Percentiles rank a stretch among this genome's conserved stretches.
phyloP scores from a whole-genome alignment of 2,888 invertebrate species.

The Leptopterna dolabrata region DNA sequence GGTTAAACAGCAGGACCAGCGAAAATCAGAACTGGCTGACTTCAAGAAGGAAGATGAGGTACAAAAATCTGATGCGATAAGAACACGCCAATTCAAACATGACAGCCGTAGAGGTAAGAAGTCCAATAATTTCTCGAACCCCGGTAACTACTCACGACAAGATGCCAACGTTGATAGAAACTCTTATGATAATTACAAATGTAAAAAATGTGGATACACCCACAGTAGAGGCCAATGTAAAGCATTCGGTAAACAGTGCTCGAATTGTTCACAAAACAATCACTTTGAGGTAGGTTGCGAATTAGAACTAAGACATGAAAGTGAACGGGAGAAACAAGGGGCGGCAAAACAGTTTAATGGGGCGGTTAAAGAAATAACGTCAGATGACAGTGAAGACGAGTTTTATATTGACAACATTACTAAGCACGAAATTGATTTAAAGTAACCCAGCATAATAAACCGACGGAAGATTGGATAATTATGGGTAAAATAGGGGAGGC shows the following conservation, averaged over 20 bases:
- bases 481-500: no score
- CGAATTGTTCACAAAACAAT: constrained; percentile 50
- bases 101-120: no score
- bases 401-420: neutral
- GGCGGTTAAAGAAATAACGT: neutral
- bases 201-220: constrained; percentile 54
- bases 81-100: no score
- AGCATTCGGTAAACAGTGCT: constrained; percentile 56
- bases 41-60: neutral
- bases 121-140: no score
- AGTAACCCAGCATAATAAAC: no score
- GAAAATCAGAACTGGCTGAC: neutral
- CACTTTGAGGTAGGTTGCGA: constrained; percentile 55
- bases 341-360: neutral
- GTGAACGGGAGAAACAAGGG: neutral
- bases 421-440: neutral
- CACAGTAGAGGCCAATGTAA: constrained; percentile 58
- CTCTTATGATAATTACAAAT: constrained; percentile 13
- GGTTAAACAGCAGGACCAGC: neutral
- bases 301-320: neutral
- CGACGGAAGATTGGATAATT: no score
- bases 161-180: no score
- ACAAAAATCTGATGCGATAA: neutral
- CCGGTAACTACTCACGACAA: no score
- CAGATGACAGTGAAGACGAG: neutral